Evolutionary conservation across 2,113 vertebrate species (phyloP).

Genomic region (Progne subis): DNA sequence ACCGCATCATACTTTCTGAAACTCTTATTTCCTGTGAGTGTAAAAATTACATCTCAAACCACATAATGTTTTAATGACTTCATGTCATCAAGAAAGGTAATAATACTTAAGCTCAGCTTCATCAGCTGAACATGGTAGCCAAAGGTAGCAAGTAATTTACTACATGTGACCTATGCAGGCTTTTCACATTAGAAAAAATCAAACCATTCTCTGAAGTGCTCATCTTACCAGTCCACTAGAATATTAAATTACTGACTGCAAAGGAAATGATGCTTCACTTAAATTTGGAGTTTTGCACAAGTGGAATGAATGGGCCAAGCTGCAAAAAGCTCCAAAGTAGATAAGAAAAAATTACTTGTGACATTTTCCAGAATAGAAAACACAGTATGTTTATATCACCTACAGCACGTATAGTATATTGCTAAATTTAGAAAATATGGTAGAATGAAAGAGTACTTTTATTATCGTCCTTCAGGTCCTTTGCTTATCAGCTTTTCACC

Average conservation of each 20-base stretch:
- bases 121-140: constrained; percentile 5
- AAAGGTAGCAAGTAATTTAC: constrained; percentile 11
- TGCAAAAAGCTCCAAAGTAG: not conserved
- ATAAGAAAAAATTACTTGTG: not conserved
- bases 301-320: not conserved
- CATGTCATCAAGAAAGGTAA: constrained; percentile 19
- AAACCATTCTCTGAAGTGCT: not conserved
- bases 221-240: not conserved
- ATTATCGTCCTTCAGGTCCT: not conserved
- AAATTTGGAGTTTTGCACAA: not conserved
- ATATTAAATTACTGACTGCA: constrained; percentile 5
- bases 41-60: constrained; percentile 39
- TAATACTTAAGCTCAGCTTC: not conserved
- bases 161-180: not conserved
- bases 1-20: not conserved
- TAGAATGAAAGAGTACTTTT: not conserved
- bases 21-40: constrained; percentile 3
- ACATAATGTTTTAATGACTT: constrained; percentile 27
- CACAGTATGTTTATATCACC: not conserved
- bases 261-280: not conserved
- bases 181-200: constrained; percentile 29
- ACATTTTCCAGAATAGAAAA: not conserved
- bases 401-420: not conserved
- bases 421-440: not conserved
- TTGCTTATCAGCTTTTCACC: not conserved